Base-by-base conservation (phyloP, 2,113 vertebrate genomes). In the Boleophthalmus pectinirostris region DNA sequence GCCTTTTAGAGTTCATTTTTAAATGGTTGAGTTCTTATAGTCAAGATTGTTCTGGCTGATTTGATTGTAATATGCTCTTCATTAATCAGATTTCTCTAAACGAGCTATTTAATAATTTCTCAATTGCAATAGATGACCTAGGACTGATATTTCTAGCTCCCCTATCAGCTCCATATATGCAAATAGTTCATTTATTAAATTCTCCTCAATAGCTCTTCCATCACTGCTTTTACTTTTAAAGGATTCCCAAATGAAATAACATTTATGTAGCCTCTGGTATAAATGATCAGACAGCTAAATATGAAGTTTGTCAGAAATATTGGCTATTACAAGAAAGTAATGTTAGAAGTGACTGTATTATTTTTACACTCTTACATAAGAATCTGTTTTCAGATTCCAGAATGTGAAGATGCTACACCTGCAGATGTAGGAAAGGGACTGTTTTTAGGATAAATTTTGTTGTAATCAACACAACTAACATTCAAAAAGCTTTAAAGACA, bases 1-100 rank as follows among this genome's bases (percentile, higher is more conserved):
- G 73, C 74, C 38, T 9, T 68, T 81, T 43, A 66, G 64, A 61
- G 18, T 57, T 47, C 67, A 68, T 53, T 68, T 7, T 21, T 58
- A 72, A 82, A 60, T 60, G 54, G 10, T 24, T 29, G 29, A 58
- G n/a, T 47, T 67, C 0, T 21, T 20, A 24, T 43, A 66, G 35
- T n/a, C 24, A 69, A 45, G 77, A 60, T 46, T 66, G n/a, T 66
- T 23, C 18, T 9, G 18, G 18, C 29, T 38, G 33, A n/a, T 64
- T 35, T 38, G 33, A 64, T 64, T 64, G 61, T 7, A 64, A 5
- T 9, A 35, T 33, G 25, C 29, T 63, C 60, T 20, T 2, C 5
- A 5, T 63, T 63, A 33, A 63, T 63, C 25, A 63, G 29, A 29
- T 35, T 18, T 20, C 10, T 64, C 61, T 43, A 38, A 64, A 64